Base-by-base conservation (phyloP, 2,797 vertebrate genomes). In the Apogon hyalosoma region DNA sequence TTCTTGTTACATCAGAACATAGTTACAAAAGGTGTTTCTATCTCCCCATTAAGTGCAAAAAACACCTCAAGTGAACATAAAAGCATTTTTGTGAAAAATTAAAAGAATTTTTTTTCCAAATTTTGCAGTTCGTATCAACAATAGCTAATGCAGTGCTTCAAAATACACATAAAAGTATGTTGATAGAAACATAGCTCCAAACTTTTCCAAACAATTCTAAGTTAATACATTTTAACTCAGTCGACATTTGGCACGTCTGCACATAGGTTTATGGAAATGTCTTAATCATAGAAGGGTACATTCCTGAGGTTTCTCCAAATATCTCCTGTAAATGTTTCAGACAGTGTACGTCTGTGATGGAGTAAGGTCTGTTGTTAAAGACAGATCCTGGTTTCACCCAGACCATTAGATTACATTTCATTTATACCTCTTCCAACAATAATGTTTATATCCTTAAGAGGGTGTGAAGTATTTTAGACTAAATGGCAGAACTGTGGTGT, bases 401-500 rank as follows among this genome's bases (percentile, higher is more conserved):
- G 69, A 80, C 76, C 61, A 58, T 85, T 79, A 70, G 74, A 83
- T 82, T 71, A 69, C 59, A 68, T 86, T 87, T 87, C 72, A 82
- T 85, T 83, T 83, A 78, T 59, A 70, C 15, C 33, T 63, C 71
- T 55, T 89, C 88, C 89, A 90, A 87, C 66, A 81, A 87, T 84
- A 92, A 92, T 88, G 79, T 92, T 90, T 88, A 83, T 85, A 63
- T 75, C 79, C 73, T 84, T 86, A 83, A 88, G 81, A 90, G 85
- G 77, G 86, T 88, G 86, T 79, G 69, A 90, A 87, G 68, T 82
- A 77, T 88, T 85, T 79, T 49, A 63, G 77, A 52, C 54, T 67
- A 63, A 82, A 83, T 69, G 78, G 78, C 69, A 55, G 62, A 41
- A 73, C 48, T 70, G 71, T 70, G 79, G 73, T 81, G 69, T 42